phyloP scores from a whole-genome alignment of 2,797 vertebrate genomes.

The Knipowitschia caucasica region DNA sequence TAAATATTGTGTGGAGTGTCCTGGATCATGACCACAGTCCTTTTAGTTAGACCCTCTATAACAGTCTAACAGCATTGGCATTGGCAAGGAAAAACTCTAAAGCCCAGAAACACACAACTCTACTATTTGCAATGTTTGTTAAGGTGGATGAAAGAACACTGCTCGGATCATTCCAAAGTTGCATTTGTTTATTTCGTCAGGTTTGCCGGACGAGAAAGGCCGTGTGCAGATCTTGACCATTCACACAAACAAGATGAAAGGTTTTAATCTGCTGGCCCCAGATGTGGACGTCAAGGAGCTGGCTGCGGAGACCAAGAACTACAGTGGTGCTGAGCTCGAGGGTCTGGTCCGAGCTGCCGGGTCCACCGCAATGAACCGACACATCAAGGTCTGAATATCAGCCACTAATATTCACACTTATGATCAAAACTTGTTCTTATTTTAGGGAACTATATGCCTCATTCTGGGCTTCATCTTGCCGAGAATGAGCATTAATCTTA shows the following conservation, averaged over 20 bases:
- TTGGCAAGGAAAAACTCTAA: no score
- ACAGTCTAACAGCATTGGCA: no score
- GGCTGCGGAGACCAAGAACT: slow-evolving; percentile 92
- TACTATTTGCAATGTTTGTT: not conserved
- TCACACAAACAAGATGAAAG: slow-evolving; percentile 91
- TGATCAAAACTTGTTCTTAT: not conserved
- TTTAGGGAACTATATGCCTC: no score
- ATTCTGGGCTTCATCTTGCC: no score
- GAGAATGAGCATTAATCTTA: no score
- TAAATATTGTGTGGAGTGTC: no score
- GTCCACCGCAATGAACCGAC: slow-evolving; percentile 97
- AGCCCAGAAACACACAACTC: no score
- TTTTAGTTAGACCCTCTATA: no score
- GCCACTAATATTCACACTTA: not conserved
- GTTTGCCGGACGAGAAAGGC: slow-evolving; percentile 94
- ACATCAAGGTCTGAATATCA: slow-evolving; percentile 86
- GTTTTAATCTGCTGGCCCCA: slow-evolving; percentile 79
- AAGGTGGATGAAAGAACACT: not conserved
- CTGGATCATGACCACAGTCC: no score
- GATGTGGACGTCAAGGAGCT: slow-evolving; percentile 88
- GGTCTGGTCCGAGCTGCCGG: slow-evolving; percentile 94
- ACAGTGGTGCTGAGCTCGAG: slow-evolving; percentile 94
- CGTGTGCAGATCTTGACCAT: slow-evolving; percentile 94
- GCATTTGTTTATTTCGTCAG: slow-evolving; percentile 58
- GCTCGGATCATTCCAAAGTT: not conserved